phyloP scores from a whole-genome alignment of 2,888 invertebrate genomes.

The Agelastica alni region DNA sequence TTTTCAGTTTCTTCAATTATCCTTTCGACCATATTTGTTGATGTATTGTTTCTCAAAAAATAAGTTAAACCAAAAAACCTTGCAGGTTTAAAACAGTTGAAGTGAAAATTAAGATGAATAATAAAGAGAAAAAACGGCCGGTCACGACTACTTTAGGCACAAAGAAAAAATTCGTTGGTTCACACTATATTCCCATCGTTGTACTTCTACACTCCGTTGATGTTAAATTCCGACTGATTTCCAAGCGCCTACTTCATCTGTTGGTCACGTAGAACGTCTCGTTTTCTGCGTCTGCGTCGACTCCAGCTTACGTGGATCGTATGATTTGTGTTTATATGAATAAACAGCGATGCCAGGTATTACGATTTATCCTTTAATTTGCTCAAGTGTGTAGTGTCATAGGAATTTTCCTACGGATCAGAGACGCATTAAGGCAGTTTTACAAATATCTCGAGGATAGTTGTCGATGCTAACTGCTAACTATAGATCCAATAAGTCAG shows the following conservation, averaged over 20 bases:
- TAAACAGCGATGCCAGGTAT: slow-evolving; percentile 4
- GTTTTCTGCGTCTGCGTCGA: slow-evolving; percentile 31
- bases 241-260: slow-evolving; percentile 23
- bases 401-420: slow-evolving; percentile 5
- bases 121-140: slow-evolving; percentile 42
- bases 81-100: slow-evolving; percentile 24
- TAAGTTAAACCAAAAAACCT: slow-evolving; percentile 24
- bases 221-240: slow-evolving; percentile 56
- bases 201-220: slow-evolving; percentile 49
- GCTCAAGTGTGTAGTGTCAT: neutral
- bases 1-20: slow-evolving; percentile 67
- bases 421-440: neutral
- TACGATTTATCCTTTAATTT: neutral
- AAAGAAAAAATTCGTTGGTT: slow-evolving; percentile 51
- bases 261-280: slow-evolving; percentile 41
- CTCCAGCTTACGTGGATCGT: slow-evolving; percentile 38
- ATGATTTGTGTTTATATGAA: slow-evolving; percentile 29
- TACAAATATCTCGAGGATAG: no score
- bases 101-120: slow-evolving; percentile 24
- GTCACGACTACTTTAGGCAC: slow-evolving; percentile 48
- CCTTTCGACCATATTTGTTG: slow-evolving; percentile 65
- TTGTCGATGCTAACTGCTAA: no score
- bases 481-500: no score
- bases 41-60: slow-evolving; percentile 26
- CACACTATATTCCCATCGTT: slow-evolving; percentile 52